Base-by-base conservation (phyloP, 2,797 vertebrate genomes). In the Halcyon badia region DNA sequence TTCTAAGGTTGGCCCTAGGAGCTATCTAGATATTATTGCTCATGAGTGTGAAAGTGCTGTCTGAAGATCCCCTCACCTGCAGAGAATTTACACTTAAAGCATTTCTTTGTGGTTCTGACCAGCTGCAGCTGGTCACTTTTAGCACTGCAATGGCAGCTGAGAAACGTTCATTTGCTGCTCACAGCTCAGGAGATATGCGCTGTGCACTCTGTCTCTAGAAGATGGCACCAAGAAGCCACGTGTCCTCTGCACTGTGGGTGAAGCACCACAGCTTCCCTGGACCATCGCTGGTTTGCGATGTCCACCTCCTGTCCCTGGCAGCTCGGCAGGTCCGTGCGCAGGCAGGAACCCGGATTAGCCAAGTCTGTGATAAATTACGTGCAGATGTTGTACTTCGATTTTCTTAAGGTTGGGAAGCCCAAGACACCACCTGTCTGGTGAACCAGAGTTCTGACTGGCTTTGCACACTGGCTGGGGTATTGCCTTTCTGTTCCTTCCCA, bases 181-280 rank as follows among this genome's bases (percentile, higher is more conserved):
- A 22, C 24, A 69, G 80, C 49, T 41, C n/a, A 15, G 61, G 51
- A 30, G 31, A 6, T 10, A 4, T 0, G 19, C 6, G 33, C 70
- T 75, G 39, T 1, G 0, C 20, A 60, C 30, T 54, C 24, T 48
- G 49, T 28, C 22, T 42, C 39, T 46, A 28, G 31, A 46, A 48
- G 35, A 22, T 2, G 33, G 39, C 75, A 52, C 10, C 28, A 46
- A 31, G 6, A 17, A 49, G 51, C 1, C 0, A 13, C 0, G 1
- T 10, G 42, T 52, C 4, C 48, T 22, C 51, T 2, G 3, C 41
- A 30, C 84, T 48, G 8, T 6, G 21, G 26, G 56, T 11, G 30
- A 28, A 62, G 26, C 37, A 52, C 37, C 35, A 3, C 25, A 5
- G 48, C 41, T 15, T 11, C 30, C 33, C 30, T 1, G 16, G 14